These are phyloP conservation scores for Pipistrellus pipistrellus DNA, from an alignment of 2,797 vertebrate species.

Conservation along the genomic window DNA sequence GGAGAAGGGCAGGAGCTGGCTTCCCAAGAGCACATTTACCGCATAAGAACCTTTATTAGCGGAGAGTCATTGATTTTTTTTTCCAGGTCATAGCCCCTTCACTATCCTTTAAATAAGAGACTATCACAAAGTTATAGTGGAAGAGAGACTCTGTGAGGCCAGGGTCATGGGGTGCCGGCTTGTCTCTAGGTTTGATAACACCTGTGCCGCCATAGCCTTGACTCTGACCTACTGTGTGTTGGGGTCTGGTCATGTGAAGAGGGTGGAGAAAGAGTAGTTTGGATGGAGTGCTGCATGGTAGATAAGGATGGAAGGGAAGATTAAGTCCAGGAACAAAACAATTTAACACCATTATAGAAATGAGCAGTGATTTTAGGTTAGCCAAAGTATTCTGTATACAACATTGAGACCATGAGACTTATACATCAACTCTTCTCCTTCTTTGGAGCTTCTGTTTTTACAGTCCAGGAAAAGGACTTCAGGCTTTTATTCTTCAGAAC, in stretches of 20 bases:
- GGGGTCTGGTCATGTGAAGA: background rate
- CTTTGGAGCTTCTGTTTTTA: background rate
- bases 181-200: background rate
- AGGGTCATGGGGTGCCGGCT: constrained; percentile 24
- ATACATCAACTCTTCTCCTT: background rate
- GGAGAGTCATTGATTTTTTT: constrained; percentile 88
- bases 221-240: constrained; percentile 8
- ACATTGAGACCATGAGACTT: background rate
- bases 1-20: constrained; percentile 88
- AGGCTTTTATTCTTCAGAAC: constrained; percentile 31
- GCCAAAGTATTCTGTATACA: background rate
- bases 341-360: constrained; percentile 12
- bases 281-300: background rate
- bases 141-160: constrained; percentile 36
- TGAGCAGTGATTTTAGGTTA: background rate
- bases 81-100: constrained; percentile 85
- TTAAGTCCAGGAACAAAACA: background rate
- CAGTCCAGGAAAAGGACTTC: background rate
- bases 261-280: background rate
- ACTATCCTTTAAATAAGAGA: constrained; percentile 83
- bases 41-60: constrained; percentile 89
- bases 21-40: constrained; percentile 89
- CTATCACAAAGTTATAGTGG: constrained; percentile 65
- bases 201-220: background rate
- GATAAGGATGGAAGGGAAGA: background rate